These are phyloP conservation scores for Carettochelys insculpta DNA, from an alignment of 2,113 vertebrate genomes.

Conservation along the genomic window DNA sequence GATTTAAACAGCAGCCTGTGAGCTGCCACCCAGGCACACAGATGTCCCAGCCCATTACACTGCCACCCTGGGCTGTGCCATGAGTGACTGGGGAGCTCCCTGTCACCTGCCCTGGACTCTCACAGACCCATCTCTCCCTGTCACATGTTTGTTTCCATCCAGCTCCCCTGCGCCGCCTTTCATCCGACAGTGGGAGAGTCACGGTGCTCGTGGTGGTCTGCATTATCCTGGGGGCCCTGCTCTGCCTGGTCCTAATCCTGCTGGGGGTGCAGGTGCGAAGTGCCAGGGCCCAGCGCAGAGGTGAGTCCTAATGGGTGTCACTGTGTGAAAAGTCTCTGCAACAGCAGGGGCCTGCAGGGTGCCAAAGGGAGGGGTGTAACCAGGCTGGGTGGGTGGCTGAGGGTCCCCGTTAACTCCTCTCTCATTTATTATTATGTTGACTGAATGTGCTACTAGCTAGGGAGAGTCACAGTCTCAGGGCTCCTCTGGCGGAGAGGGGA, in stretches of 20 bases:
- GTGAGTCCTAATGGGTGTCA: neutral
- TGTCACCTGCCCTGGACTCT: no score
- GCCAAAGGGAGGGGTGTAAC: neutral
- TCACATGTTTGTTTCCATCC: neutral
- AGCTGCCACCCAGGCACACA: neutral
- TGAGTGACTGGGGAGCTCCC: no score
- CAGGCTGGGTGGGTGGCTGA: neutral
- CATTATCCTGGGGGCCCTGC: neutral
- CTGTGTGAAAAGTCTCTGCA: neutral
- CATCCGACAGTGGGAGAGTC: rapidly evolving
- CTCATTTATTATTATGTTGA: no score
- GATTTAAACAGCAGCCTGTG: no score
- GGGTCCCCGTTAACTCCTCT: no score
- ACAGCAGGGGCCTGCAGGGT: no score
- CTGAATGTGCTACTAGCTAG: no score
- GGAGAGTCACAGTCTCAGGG: no score
- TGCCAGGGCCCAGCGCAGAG: neutral
- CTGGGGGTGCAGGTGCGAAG: neutral
- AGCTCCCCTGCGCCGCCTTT: rapidly evolving
- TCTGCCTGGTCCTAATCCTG: neutral
- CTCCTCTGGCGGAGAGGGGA: no score
- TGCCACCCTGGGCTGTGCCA: no score
- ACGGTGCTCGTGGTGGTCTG: neutral
- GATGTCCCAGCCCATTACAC: no score
- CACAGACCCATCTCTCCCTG: neutral